A percentile compares a stretch with the other conserved stretches of the same genome.
These are phyloP conservation scores for Philypnodon macrostomus DNA, from an alignment of 2,797 vertebrate species.

Conservation along the genomic window DNA sequence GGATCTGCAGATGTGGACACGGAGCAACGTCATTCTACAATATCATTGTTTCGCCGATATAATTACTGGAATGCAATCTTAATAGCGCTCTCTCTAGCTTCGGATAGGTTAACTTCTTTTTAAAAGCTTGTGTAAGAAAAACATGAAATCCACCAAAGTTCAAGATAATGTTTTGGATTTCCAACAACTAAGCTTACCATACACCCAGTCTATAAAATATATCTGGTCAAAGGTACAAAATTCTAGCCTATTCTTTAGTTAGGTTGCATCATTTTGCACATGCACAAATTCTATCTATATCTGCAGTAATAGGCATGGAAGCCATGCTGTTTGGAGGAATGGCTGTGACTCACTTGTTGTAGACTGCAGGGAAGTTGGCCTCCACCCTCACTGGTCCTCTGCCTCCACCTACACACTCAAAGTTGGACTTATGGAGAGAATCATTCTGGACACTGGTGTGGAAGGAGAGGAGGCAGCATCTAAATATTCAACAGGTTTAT, in stretches of 20 bases:
- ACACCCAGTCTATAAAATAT: conserved; percentile 25
- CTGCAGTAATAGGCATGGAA: conserved; percentile 37
- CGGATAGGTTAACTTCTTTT: conserved; percentile 44
- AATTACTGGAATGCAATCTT: conserved; percentile 36
- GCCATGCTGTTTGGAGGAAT: conserved; percentile 51
- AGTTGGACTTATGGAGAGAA: conserved; percentile 24
- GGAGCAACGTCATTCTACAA: too few species aligned
- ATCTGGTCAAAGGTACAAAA: too few species aligned
- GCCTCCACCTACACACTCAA: conserved; percentile 57
- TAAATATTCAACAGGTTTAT: background rate
- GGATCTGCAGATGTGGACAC: too few species aligned
- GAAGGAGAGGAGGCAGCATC: conserved; percentile 33
- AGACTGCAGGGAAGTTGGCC: conserved; percentile 43
- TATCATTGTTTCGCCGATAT: too few species aligned
- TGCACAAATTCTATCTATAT: conserved; percentile 16
- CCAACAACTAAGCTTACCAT: conserved; percentile 26
- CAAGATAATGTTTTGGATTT: conserved; percentile 49
- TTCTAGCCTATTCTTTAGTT: too few species aligned
- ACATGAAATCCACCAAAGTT: conserved; percentile 29
- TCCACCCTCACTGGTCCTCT: conserved; percentile 55
- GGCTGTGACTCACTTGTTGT: conserved; percentile 58
- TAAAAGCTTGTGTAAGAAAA: conserved; percentile 31
- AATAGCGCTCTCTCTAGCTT: conserved; percentile 30
- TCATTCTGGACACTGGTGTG: conserved; percentile 19
- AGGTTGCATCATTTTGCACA: background rate